phyloP scores from a whole-genome alignment of 2,113 vertebrate genomes.

The Xerus inauris region DNA sequence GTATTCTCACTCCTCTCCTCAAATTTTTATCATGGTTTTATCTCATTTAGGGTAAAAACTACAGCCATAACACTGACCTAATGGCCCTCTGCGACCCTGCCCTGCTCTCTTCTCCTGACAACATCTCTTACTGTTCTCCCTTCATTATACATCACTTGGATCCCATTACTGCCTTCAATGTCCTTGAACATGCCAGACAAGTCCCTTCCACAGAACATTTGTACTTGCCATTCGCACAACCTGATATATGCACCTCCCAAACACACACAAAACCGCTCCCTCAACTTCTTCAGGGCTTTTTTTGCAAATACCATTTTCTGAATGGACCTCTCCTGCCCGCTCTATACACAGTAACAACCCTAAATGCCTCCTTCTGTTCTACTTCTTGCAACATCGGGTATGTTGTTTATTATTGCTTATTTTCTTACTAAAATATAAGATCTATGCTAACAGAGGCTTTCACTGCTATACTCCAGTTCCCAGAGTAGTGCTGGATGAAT shows the following conservation, averaged over 20 bases:
- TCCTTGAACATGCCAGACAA: accelerated
- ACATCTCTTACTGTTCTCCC: background rate
- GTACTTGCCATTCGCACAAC: background rate
- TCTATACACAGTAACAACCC: background rate
- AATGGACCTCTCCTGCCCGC: background rate
- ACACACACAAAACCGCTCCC: background rate
- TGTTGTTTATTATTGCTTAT: background rate
- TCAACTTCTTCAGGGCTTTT: background rate
- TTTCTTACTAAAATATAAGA: background rate
- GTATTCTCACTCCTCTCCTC: background rate
- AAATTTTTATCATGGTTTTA: background rate
- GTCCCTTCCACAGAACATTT: background rate
- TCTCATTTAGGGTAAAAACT: background rate
- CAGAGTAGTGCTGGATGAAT: background rate
- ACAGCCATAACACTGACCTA: background rate
- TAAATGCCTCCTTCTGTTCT: background rate
- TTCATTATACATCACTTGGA: background rate
- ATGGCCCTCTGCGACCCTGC: accelerated
- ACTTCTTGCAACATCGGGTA: too few species aligned
- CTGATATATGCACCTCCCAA: accelerated
- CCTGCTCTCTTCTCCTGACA: background rate
- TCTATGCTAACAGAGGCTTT: background rate
- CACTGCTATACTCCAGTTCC: too few species aligned
- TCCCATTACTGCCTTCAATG: accelerated
- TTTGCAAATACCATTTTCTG: background rate